Conservation (phyloP, 2,113 vertebrate species). For the Tamias sibiricus region DNA sequence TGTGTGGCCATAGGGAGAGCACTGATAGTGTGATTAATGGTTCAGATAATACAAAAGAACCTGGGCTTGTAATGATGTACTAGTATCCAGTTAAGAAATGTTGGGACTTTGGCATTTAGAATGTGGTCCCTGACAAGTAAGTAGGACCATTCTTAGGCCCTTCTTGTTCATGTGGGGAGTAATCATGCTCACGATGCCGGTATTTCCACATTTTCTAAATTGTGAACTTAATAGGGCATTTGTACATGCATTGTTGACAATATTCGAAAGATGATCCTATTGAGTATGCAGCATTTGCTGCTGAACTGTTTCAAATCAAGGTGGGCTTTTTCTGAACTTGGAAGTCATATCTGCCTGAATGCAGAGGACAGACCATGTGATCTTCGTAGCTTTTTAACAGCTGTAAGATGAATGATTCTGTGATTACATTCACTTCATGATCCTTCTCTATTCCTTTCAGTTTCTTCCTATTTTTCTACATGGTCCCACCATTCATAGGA, state of each 20-base stretch:
- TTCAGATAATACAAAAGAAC: background rate
- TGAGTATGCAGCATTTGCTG: background rate
- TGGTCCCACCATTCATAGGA: background rate
- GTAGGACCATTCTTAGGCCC: background rate
- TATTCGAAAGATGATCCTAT: background rate
- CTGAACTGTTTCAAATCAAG: background rate
- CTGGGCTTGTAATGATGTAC: background rate
- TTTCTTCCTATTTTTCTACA: background rate
- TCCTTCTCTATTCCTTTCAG: background rate
- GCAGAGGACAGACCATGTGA: rapidly evolving
- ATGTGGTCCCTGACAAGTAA: rapidly evolving
- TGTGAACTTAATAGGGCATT: background rate
- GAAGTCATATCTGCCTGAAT: background rate
- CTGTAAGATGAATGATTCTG: background rate
- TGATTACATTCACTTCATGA: background rate
- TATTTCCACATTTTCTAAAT: background rate
- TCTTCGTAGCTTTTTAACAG: too few species aligned
- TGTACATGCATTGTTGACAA: background rate
- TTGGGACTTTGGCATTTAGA: rapidly evolving
- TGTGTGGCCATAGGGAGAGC: background rate
- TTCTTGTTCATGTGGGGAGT: rapidly evolving
- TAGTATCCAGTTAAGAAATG: background rate
- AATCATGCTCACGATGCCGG: too few species aligned
- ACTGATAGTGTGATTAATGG: rapidly evolving
- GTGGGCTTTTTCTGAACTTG: background rate